A percentile compares a stretch with the other conserved stretches of the same genome.
Conservation (phyloP, 2,888 invertebrate species). For the Drosophila nigricruria region DNA sequence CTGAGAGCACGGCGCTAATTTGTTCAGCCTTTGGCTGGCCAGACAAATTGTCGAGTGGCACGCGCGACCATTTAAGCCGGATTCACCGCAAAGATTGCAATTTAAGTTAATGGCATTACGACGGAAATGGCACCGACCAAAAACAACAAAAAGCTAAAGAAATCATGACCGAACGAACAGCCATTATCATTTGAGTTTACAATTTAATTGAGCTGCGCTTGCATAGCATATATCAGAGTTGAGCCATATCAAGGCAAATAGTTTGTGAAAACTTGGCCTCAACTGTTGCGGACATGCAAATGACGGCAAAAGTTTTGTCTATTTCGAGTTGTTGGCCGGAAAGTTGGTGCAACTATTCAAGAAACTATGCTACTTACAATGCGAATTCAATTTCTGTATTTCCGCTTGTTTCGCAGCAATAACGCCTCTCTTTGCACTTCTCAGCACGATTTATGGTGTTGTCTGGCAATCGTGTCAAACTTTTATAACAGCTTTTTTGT, state of each 20-base stretch:
- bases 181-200: constrained; percentile 64
- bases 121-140: constrained; percentile 62
- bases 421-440: constrained; percentile 29
- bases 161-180: constrained; percentile 21
- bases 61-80: constrained; percentile 61
- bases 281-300: constrained; percentile 77
- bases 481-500: constrained; percentile 51
- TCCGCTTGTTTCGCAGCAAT: constrained; percentile 46
- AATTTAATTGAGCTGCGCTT: constrained; percentile 66
- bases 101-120: constrained; percentile 68
- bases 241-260: constrained; percentile 40
- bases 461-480: constrained; percentile 63
- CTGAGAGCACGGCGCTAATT: constrained; percentile 53
- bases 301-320: constrained; percentile 55
- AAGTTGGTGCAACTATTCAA: constrained; percentile 62
- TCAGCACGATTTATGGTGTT: constrained; percentile 44
- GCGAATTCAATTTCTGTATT: constrained; percentile 72
- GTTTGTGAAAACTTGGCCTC: constrained; percentile 61
- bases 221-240: neutral
- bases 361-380: constrained; percentile 68
- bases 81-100: constrained; percentile 63
- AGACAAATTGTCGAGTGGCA: constrained; percentile 69
- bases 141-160: constrained; percentile 18
- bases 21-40: constrained; percentile 32
- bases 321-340: constrained; percentile 31